Evolutionary conservation across 2,888 invertebrate species (phyloP).

Genomic region (Aleiodes leptofemur): DNA sequence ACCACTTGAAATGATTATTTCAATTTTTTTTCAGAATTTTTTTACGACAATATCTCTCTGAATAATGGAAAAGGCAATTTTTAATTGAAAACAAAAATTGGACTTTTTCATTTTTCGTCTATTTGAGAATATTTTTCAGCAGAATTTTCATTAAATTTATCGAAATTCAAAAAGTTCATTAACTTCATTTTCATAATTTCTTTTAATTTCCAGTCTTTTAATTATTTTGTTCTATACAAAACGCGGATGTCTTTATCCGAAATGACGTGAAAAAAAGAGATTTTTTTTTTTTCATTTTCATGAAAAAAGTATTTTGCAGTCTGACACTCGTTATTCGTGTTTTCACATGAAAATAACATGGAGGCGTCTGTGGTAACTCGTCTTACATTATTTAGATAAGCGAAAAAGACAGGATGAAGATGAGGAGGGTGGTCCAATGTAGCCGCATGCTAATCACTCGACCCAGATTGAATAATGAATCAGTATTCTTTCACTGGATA

Average conservation of each 20-base stretch:
- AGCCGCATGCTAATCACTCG: slow-evolving; percentile 78
- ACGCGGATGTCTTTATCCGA: no score
- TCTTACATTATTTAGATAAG: slow-evolving; percentile 73
- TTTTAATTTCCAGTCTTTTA: no score
- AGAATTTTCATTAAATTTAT: no score
- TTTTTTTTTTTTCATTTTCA: no score
- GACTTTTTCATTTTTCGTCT: no score
- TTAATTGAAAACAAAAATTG: no score
- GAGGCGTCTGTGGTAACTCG: slow-evolving; percentile 62
- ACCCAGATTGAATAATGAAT: slow-evolving; percentile 80
- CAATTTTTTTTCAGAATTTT: neutral
- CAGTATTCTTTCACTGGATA: slow-evolving; percentile 77
- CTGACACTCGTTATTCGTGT: neutral
- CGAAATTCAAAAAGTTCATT: no score
- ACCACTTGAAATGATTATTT: slow-evolving; percentile 33
- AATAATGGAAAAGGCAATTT: neutral
- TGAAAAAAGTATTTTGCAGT: no score
- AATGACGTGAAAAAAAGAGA: no score
- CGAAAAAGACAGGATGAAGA: slow-evolving; percentile 58
- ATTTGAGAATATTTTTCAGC: no score
- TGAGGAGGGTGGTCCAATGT: slow-evolving; percentile 58
- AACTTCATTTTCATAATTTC: no score
- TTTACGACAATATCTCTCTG: neutral
- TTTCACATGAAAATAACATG: slow-evolving; percentile 29
- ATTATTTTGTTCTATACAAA: no score